Evolutionary conservation across 1,140 invertebrate genomes (phyloP).

Genomic region (Drosophila virilis): DNA sequence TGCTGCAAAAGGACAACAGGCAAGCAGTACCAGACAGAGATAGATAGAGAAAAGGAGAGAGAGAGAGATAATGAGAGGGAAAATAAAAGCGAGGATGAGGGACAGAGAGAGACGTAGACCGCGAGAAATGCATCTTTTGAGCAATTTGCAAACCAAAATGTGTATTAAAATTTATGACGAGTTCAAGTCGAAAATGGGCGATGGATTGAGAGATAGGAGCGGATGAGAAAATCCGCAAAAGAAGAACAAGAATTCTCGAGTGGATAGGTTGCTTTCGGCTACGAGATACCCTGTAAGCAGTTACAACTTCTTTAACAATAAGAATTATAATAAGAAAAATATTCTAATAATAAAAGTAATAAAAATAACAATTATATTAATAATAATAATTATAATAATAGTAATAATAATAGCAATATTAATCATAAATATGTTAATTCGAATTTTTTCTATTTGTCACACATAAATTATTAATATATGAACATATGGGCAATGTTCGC

Average conservation of each 20-base stretch:
- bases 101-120: constrained; percentile 15
- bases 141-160: constrained; percentile 82
- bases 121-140: constrained; percentile 75
- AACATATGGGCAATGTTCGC: no score
- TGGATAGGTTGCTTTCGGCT: background rate
- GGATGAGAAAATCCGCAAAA: constrained; percentile 27
- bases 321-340: background rate
- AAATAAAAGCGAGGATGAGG: no score
- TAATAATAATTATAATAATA: no score
- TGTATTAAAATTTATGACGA: constrained; percentile 83
- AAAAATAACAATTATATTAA: no score
- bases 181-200: constrained; percentile 58
- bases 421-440: no score
- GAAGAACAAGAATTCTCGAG: background rate
- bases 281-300: background rate
- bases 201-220: constrained; percentile 54
- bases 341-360: no score
- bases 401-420: no score
- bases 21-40: background rate
- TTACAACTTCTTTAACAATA: no score
- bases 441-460: no score
- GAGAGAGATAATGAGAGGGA: background rate
- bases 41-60: background rate
- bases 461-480: no score
- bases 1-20: constrained; percentile 59